These are phyloP conservation scores for Oligia latruncula DNA, from an alignment of 2,888 invertebrate species.

Conservation along the genomic window DNA sequence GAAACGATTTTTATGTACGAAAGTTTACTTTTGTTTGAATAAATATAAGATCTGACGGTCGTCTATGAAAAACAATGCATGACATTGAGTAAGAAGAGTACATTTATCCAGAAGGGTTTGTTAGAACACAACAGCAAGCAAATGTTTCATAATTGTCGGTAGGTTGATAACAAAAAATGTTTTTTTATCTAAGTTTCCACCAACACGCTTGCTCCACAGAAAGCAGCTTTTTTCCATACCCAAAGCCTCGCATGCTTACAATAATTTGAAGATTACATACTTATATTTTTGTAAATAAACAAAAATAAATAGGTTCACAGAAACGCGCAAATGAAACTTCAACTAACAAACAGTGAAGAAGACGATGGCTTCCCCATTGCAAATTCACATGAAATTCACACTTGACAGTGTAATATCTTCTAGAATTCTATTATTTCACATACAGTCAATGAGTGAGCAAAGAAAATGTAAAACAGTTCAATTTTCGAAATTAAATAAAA, in stretches of 20 bases:
- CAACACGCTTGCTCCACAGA: slow-evolving; percentile 23
- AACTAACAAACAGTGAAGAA: slow-evolving; percentile 76
- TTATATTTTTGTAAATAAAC: slow-evolving; percentile 60
- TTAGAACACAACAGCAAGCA: slow-evolving; percentile 30
- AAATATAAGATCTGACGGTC: not conserved
- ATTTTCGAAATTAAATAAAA: slow-evolving; percentile 54
- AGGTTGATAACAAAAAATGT: slow-evolving; percentile 18
- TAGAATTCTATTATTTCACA: slow-evolving; percentile 17
- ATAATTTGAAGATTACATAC: slow-evolving; percentile 65
- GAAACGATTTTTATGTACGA: not conserved
- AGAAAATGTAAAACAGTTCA: slow-evolving; percentile 41
- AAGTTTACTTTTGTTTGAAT: not conserved
- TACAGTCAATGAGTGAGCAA: slow-evolving; percentile 23
- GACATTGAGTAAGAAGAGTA: not conserved
- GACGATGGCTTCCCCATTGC: slow-evolving; percentile 79
- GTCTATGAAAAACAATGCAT: not conserved
- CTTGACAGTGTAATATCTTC: slow-evolving; percentile 1
- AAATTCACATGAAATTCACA: slow-evolving; percentile 4
- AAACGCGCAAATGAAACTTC: slow-evolving; percentile 47
- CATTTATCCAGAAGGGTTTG: slow-evolving; percentile 14
- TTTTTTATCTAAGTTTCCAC: not conserved
- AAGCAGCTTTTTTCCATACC: slow-evolving; percentile 40
- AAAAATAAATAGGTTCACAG: slow-evolving; percentile 38
- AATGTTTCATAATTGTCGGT: slow-evolving; percentile 15
- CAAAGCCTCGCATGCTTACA: slow-evolving; percentile 61